phyloP scores from a whole-genome alignment of 2,113 vertebrate species.

The Melanotaenia duboulayi region DNA sequence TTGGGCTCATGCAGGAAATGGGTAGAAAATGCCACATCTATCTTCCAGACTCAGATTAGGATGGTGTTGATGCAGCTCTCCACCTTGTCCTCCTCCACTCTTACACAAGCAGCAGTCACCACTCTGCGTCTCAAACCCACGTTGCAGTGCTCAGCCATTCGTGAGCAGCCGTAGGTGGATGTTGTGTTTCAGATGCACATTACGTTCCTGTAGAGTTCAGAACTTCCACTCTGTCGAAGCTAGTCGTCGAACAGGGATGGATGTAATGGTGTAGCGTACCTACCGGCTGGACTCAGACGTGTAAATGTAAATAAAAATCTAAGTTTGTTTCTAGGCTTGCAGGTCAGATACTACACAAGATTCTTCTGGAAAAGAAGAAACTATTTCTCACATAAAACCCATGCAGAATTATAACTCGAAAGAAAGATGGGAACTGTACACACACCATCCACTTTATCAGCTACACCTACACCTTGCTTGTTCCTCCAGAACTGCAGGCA shows the following conservation, averaged over 20 bases:
- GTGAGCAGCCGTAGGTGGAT: constrained; percentile 39
- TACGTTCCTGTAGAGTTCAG: constrained; percentile 45
- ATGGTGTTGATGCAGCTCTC: constrained; percentile 30
- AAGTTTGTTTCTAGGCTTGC: no score
- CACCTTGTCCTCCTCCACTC: constrained; percentile 59
- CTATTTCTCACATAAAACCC: no score
- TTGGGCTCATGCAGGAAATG: background rate
- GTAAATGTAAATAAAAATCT: constrained; percentile 11
- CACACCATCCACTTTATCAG: no score
- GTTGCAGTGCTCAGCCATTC: constrained; percentile 20
- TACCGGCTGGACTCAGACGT: background rate
- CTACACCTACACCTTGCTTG: no score
- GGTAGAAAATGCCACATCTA: constrained; percentile 7
- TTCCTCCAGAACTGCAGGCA: no score
- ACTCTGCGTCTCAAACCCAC: constrained; percentile 56
- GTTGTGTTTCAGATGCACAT: constrained; percentile 33
- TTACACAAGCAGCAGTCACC: constrained; percentile 53
- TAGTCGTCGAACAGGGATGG: background rate
- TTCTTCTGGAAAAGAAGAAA: no score
- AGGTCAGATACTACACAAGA: no score
- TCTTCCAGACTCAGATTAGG: constrained; percentile 17
- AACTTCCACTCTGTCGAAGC: constrained; percentile 11
- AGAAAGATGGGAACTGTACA: no score
- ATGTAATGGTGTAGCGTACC: background rate
- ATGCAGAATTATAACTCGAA: no score